Evolutionary conservation across 2,888 invertebrate species (phyloP).

Genomic region (Dryococelus australis): DNA sequence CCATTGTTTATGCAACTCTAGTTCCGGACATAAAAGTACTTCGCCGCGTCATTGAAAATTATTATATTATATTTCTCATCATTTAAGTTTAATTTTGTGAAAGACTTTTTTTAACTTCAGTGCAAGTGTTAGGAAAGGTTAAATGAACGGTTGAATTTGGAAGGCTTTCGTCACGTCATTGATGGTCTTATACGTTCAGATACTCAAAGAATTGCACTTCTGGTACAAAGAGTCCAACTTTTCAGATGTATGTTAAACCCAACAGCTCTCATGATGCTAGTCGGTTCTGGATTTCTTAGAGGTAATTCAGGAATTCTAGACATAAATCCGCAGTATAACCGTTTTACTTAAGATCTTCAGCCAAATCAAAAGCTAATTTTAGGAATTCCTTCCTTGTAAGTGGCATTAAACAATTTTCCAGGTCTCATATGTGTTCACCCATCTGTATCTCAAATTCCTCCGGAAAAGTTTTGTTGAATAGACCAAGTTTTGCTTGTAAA

Average conservation of each 20-base stretch:
- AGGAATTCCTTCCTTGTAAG: slow-evolving; percentile 40
- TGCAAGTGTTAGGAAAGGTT: no score
- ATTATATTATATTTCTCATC: no score
- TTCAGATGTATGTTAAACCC: slow-evolving; percentile 28
- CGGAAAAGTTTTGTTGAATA: slow-evolving; percentile 20
- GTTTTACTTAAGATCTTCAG: slow-evolving; percentile 41
- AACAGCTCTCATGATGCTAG: not conserved
- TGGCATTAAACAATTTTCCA: slow-evolving; percentile 35
- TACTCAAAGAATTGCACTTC: no score
- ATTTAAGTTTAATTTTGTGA: no score
- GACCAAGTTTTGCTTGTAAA: slow-evolving; percentile 22
- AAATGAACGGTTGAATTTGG: no score
- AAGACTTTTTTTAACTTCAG: no score
- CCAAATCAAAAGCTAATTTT: slow-evolving; percentile 44
- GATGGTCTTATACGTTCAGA: no score
- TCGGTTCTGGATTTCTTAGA: slow-evolving; percentile 40
- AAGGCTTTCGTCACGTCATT: no score
- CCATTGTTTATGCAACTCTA: no score
- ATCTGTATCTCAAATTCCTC: slow-evolving; percentile 21
- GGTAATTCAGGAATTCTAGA: slow-evolving; percentile 39
- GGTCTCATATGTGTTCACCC: slow-evolving; percentile 31
- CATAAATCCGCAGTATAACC: slow-evolving; percentile 41
- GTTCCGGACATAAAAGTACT: no score
- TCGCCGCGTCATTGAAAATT: no score
- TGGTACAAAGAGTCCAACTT: slow-evolving; percentile 35